Percentiles rank a stretch among this genome's conserved stretches.
Evolutionary conservation across 1,140 invertebrate species (phyloP).

Genomic region (Riptortus pedestris): DNA sequence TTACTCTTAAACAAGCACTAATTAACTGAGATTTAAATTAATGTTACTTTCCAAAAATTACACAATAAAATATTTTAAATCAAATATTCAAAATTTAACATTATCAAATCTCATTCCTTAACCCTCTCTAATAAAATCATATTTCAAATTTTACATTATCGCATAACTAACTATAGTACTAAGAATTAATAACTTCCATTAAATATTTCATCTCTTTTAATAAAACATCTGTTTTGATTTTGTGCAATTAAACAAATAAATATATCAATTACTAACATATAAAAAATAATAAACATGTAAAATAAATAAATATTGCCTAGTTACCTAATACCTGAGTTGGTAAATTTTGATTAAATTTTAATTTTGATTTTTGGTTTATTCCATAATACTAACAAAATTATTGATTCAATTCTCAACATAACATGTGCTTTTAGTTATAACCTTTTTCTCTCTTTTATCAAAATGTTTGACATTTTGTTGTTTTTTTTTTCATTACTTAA

Average conservation of each 20-base stretch:
- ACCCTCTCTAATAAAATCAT: not conserved
- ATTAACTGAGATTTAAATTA: not conserved
- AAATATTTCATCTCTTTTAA: conserved; percentile 25
- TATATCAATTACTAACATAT: conserved; percentile 6
- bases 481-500: too few relatives aligned
- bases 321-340: conserved; percentile 15
- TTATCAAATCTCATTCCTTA: not conserved
- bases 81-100: not conserved
- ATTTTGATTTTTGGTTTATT: conserved; percentile 9
- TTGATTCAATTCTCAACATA: too few relatives aligned
- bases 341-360: conserved; percentile 17
- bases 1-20: not conserved
- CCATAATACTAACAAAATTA: too few relatives aligned
- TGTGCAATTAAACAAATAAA: conserved; percentile 28
- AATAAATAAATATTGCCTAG: conserved; percentile 9
- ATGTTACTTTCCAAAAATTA: not conserved
- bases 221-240: conserved; percentile 29
- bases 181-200: conserved; percentile 29
- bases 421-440: too few relatives aligned
- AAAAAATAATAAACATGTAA: conserved; percentile 8
- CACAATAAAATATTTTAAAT: not conserved
- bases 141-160: not conserved
- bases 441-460: too few relatives aligned
- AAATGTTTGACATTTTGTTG: too few relatives aligned
- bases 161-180: conserved; percentile 25